Evolutionary conservation across 2,888 invertebrate species (phyloP).

Genomic region (Apodemia mormo): DNA sequence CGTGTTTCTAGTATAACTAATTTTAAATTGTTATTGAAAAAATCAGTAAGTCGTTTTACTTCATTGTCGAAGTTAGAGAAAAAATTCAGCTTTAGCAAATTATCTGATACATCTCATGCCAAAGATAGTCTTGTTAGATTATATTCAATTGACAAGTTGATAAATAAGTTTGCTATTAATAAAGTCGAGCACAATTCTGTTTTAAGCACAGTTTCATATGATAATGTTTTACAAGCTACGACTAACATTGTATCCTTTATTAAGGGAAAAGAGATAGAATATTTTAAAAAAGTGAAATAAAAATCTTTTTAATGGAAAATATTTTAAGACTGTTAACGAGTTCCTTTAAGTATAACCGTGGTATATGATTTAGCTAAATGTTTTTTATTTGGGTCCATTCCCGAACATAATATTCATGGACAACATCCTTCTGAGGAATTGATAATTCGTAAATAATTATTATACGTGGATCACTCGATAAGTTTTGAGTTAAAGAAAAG

Average conservation of each 20-base stretch:
- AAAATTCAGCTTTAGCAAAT: conserved; percentile 40
- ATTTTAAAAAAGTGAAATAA: conserved; percentile 26
- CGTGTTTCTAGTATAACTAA: conserved; percentile 43
- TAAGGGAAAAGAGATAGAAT: conserved; percentile 54
- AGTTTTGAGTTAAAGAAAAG: too few species aligned
- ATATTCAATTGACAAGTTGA: conserved; percentile 11
- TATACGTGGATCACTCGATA: too few species aligned
- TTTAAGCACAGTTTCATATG: conserved; percentile 19
- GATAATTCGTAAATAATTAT: too few species aligned
- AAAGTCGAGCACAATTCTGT: neutral
- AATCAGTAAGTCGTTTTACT: conserved; percentile 36
- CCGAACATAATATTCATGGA: neutral
- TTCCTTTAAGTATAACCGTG: neutral
- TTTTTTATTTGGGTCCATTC: neutral
- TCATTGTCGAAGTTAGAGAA: conserved; percentile 27
- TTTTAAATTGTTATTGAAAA: conserved; percentile 41
- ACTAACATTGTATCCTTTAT: conserved; percentile 55
- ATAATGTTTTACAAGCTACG: conserved; percentile 46
- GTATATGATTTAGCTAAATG: neutral
- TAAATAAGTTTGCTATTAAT: conserved; percentile 19
- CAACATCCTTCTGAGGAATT: too few species aligned
- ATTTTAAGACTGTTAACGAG: neutral
- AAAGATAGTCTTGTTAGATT: conserved; percentile 32
- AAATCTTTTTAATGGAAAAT: neutral
- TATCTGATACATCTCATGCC: conserved; percentile 39